A percentile compares a stretch with the other conserved stretches of the same genome.
These are phyloP conservation scores for Drosophila nigricruria DNA, from an alignment of 2,888 invertebrate species.

Conservation along the genomic window DNA sequence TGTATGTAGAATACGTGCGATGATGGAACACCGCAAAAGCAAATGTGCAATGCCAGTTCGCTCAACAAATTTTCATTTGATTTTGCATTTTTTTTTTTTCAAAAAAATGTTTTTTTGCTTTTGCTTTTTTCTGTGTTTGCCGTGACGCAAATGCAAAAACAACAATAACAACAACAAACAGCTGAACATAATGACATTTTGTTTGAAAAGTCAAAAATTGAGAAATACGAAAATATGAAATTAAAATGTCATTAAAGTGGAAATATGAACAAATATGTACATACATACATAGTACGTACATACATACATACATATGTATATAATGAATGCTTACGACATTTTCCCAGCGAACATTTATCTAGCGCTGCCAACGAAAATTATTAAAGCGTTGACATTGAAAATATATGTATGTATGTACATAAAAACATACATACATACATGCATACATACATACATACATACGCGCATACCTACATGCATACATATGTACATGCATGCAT, in stretches of 20 bases:
- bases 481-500: neutral
- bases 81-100: neutral
- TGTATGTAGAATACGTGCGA: constrained; percentile 3
- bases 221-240: constrained; percentile 30
- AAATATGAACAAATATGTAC: neutral
- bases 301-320: neutral
- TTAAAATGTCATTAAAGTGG: constrained; percentile 38
- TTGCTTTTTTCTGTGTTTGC: constrained; percentile 11
- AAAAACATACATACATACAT: neutral
- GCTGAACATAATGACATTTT: constrained; percentile 18
- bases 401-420: neutral
- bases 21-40: constrained; percentile 36
- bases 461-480: neutral
- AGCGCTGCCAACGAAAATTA: constrained; percentile 37
- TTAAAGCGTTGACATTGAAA: constrained; percentile 59
- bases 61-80: constrained; percentile 20
- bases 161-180: constrained; percentile 32
- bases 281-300: neutral
- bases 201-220: constrained; percentile 10
- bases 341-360: constrained; percentile 8
- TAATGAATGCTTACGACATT: constrained; percentile 22
- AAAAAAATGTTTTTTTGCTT: neutral
- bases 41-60: constrained; percentile 52
- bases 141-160: constrained; percentile 51
- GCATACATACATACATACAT: too few species aligned